These are phyloP conservation scores for Archips crataeganus DNA, from an alignment of 2,888 invertebrate species.

Conservation along the genomic window DNA sequence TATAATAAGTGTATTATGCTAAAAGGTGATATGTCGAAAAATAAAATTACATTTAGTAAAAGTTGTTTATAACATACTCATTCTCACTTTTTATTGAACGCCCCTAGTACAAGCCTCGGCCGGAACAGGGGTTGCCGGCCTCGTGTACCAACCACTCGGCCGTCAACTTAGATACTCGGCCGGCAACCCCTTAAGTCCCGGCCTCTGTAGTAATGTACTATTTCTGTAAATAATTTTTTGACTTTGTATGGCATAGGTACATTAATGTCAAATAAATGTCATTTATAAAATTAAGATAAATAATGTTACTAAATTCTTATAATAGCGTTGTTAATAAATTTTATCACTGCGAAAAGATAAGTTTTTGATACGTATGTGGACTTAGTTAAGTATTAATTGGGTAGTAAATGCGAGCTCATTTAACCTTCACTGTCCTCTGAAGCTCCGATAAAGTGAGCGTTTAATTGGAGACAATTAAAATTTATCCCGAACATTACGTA, in stretches of 20 bases:
- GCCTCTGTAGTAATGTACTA: no score
- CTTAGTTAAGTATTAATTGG: slow-evolving; percentile 1
- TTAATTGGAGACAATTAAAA: slow-evolving; percentile 9
- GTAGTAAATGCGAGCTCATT: slow-evolving; percentile 7
- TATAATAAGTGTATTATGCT: no score
- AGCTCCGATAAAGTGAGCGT: slow-evolving; percentile 21
- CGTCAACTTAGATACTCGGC: no score
- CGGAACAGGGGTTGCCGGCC: no score
- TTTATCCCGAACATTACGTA: slow-evolving; percentile 7
- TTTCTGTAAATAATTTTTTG: background rate
- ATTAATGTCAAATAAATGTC: background rate
- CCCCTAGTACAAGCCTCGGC: no score
- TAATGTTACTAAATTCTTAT: background rate
- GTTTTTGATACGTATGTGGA: background rate
- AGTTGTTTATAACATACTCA: no score
- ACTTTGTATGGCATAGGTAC: background rate
- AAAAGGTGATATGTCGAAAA: no score
- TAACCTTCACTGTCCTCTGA: slow-evolving; percentile 30
- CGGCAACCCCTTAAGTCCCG: no score
- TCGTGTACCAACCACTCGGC: no score
- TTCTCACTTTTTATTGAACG: no score
- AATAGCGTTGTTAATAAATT: background rate
- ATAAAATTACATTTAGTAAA: no score
- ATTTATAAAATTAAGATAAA: background rate
- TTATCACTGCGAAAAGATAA: slow-evolving; percentile 12